Evolutionary conservation across 2,888 invertebrate species (phyloP), one percentile per base, ranked within the genome.

Genomic region (Achlya flavicornis): DNA sequence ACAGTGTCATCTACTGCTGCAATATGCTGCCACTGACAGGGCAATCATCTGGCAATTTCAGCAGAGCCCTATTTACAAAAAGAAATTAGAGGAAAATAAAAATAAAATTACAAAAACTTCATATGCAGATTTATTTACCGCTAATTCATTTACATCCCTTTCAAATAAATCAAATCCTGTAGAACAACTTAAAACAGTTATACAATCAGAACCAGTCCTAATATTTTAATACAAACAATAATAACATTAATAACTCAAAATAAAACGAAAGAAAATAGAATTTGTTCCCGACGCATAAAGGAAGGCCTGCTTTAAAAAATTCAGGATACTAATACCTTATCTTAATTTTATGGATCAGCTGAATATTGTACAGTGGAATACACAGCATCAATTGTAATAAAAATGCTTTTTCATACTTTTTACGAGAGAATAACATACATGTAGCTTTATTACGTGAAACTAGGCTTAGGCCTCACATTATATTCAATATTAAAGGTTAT

Each of bases 351-450:
- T 64, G 64, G 64, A 64, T 57, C n/a, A n/a, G n/a, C 35, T 8
- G 53, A 66, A 66, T 48, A 62, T 66, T 19, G 16, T 64, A 35
- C 66, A 66, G 43, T 66, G 63, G 63, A 66, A 66, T 53, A 63
- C 64, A n/a, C 66, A 66, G 53, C n/a, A 64, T 63, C 43, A 16
- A 64, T 57, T 14, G 19, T 1, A 62, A 57, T 63, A 66, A 66
- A 57, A 46, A 57, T 41, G 14, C 43, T 61, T n/a, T 48, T 12
- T 63, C 64, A 6, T 32, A 33, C 61, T 8, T 63, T 64, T 62
- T 43, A 65, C 10, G 64, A 66, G 38, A 43, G 10, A 6, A 43
- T 43, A 43, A 43, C 11, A 43, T 43, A 43, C 41, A 43, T 58
- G 59, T 62, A 26, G 63, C 57, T 8, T 61, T 62, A 35, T 5